Percentiles rank a stretch among this genome's conserved stretches.
Evolutionary conservation across 2,113 vertebrate species (phyloP).

Genomic region (Mobula hypostoma): DNA sequence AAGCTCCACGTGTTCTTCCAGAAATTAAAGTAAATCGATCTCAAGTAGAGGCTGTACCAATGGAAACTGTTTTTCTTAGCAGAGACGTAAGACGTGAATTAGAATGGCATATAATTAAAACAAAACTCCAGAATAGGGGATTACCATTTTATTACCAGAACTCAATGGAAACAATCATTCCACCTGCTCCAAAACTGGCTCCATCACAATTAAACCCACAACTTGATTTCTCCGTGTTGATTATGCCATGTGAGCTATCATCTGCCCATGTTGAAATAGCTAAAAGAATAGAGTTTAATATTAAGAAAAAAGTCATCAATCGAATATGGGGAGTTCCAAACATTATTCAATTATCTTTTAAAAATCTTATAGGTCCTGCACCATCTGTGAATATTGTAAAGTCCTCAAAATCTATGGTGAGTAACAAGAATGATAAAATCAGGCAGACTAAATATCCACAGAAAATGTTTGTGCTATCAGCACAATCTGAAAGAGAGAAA

Average conservation of each 20-base stretch:
- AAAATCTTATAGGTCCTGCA: background rate
- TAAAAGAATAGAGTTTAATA: background rate
- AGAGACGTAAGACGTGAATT: background rate
- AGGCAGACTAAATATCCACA: background rate
- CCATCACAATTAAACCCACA: background rate
- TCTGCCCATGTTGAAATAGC: background rate
- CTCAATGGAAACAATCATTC: slow-evolving; percentile 16
- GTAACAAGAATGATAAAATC: background rate
- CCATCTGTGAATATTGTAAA: background rate
- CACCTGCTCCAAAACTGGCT: slow-evolving; percentile 15
- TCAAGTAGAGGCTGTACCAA: background rate
- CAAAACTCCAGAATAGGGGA: slow-evolving; percentile 9
- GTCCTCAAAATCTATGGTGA: background rate
- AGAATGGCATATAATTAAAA: slow-evolving; percentile 15
- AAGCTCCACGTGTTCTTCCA: background rate
- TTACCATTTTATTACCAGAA: background rate
- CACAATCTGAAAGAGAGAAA: background rate
- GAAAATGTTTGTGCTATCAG: background rate
- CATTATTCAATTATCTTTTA: background rate
- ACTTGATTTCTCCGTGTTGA: background rate
- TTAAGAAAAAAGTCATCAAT: slow-evolving; percentile 10
- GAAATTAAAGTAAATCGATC: background rate
- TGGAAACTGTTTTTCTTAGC: background rate
- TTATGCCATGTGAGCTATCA: background rate
- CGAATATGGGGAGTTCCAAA: slow-evolving; percentile 12